A percentile compares a stretch with the other conserved stretches of the same genome.
Evolutionary conservation across 2,113 vertebrate species (phyloP).

Genomic region (Pleuronectes platessa): DNA sequence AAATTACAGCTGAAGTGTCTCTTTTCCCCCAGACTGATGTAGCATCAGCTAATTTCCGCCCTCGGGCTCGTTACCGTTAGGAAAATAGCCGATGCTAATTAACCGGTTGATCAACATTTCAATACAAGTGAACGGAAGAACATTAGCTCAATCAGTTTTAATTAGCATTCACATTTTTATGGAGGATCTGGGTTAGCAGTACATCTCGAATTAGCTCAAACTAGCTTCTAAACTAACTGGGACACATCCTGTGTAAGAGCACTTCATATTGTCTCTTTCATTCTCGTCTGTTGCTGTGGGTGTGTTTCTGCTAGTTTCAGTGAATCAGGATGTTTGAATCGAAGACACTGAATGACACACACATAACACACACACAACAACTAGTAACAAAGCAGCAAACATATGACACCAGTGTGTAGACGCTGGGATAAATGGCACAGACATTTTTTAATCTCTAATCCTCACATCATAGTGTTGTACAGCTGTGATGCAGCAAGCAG

Average conservation of each 20-base stretch:
- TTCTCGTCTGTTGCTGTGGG: background rate
- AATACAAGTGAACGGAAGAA: too few relatives aligned
- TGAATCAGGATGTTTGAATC: background rate
- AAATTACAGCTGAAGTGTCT: background rate
- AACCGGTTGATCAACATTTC: conserved; percentile 9
- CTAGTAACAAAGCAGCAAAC: background rate
- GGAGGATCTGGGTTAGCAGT: accelerated
- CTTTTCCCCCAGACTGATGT: background rate
- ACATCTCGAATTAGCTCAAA: background rate
- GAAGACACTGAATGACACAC: background rate
- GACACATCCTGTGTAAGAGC: background rate
- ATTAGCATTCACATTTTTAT: background rate
- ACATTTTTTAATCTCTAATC: background rate
- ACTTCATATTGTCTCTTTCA: background rate
- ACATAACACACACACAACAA: background rate
- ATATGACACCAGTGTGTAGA: background rate
- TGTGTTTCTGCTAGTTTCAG: conserved; percentile 25
- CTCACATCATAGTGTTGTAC: background rate
- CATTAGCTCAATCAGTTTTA: background rate
- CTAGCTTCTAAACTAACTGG: background rate
- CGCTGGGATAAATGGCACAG: background rate
- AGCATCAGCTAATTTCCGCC: conserved; percentile 19
- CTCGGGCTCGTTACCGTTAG: conserved; percentile 16
- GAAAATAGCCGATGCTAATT: conserved; percentile 24
- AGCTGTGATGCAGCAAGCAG: conserved; percentile 36